Conservation (phyloP, 2,888 invertebrate species). For the Macrosiphum euphorbiae region DNA sequence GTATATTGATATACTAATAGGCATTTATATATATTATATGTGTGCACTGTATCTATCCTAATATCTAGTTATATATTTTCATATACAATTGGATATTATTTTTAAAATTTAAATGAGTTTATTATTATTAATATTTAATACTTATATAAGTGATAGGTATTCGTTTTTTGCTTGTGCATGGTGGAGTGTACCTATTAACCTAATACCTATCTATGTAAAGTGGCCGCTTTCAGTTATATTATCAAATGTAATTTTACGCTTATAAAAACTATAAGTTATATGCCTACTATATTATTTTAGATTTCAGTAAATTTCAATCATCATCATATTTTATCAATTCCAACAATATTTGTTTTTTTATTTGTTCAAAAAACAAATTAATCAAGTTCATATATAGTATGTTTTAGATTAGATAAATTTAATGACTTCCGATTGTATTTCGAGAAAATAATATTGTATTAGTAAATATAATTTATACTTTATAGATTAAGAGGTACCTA, state of each 20-base stretch:
- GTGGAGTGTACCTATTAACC: not conserved
- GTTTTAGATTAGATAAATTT: not conserved
- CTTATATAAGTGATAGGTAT: not conserved
- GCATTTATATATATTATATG: not conserved
- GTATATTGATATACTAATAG: not conserved
- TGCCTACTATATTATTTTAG: not conserved
- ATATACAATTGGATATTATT: not conserved
- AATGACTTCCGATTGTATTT: not conserved
- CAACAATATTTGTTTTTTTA: not conserved
- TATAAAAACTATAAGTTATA: not conserved
- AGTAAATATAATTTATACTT: not conserved
- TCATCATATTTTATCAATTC: not conserved
- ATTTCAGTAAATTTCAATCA: not conserved
- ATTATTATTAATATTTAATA: not conserved
- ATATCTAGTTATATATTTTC: not conserved
- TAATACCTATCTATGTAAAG: not conserved
- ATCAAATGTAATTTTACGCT: not conserved
- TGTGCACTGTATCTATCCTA: not conserved
- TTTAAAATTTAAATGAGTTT: not conserved
- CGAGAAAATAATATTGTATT: not conserved
- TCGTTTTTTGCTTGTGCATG: not conserved
- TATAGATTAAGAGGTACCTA: not conserved
- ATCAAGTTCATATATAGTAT: not conserved
- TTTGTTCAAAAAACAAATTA: not conserved
- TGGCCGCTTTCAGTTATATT: not conserved